phyloP scores from a whole-genome alignment of 2,797 vertebrate species.

The Oreochromis mossambicus region DNA sequence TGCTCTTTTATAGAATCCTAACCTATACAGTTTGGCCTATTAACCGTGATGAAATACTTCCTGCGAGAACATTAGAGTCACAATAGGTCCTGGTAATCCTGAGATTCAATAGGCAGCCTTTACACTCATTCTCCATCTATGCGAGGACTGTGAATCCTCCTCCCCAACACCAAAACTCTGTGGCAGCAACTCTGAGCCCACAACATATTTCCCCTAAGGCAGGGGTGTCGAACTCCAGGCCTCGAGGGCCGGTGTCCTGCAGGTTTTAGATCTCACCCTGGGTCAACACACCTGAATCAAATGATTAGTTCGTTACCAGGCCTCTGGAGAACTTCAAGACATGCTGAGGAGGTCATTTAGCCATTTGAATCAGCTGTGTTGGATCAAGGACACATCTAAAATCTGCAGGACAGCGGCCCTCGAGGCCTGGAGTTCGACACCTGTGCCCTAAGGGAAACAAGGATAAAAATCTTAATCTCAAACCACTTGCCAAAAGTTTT shows the following conservation, averaged over 20 bases:
- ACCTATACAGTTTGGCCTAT: conserved; percentile 64
- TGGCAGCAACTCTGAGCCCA: background rate
- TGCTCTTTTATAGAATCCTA: conserved; percentile 43
- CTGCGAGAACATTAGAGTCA: conserved; percentile 50
- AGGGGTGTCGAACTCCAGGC: too few relatives aligned
- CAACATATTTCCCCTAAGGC: background rate
- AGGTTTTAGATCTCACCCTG: too few relatives aligned
- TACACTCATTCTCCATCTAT: background rate
- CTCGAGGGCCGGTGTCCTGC: too few relatives aligned
- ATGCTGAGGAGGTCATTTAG: too few relatives aligned
- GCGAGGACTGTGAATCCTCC: background rate
- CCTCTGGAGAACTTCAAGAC: too few relatives aligned
- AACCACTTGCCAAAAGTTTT: background rate
- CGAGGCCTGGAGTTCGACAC: too few relatives aligned
- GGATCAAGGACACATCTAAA: too few relatives aligned
- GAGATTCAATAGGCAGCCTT: conserved; percentile 49
- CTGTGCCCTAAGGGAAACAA: background rate
- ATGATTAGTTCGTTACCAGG: too few relatives aligned
- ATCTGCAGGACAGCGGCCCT: too few relatives aligned
- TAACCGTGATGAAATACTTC: conserved; percentile 66
- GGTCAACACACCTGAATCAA: too few relatives aligned
- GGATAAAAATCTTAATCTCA: background rate
- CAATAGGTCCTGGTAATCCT: conserved; percentile 63
- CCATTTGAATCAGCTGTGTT: too few relatives aligned
- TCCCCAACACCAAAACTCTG: background rate